These are phyloP conservation scores for Ametastegia equiseti DNA, from an alignment of 2,888 invertebrate species.

Conservation along the genomic window DNA sequence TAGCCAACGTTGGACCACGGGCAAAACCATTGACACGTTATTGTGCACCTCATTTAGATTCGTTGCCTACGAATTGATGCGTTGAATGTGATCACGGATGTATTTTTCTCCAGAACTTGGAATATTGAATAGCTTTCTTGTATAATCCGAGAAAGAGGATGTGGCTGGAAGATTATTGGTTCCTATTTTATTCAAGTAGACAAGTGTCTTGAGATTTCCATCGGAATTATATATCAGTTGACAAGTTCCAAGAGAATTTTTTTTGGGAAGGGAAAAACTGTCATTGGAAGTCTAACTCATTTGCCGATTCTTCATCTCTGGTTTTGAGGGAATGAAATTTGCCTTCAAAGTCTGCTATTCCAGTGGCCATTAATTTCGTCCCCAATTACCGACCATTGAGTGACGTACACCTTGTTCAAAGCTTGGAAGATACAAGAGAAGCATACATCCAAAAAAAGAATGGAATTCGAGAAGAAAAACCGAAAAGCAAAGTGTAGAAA, in stretches of 20 bases:
- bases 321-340: neutral
- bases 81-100: neutral
- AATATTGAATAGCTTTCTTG: neutral
- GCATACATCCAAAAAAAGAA: neutral
- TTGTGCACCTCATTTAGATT: neutral
- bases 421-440: neutral
- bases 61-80: neutral
- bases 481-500: neutral
- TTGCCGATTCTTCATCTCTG: neutral
- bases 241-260: neutral
- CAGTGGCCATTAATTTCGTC: conserved; percentile 19
- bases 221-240: too few species aligned
- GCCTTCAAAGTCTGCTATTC: conserved; percentile 28
- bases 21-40: conserved; percentile 4
- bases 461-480: neutral
- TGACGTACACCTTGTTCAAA: neutral
- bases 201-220: too few species aligned
- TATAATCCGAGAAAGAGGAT: neutral
- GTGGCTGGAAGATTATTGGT: neutral
- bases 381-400: conserved; percentile 31
- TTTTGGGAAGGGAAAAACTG: neutral
- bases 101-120: neutral
- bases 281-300: neutral
- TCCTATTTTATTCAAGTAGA: neutral
- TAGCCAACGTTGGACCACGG: neutral